phyloP scores from a whole-genome alignment of 2,797 vertebrate genomes.

The Gadopsis bispinosus region DNA sequence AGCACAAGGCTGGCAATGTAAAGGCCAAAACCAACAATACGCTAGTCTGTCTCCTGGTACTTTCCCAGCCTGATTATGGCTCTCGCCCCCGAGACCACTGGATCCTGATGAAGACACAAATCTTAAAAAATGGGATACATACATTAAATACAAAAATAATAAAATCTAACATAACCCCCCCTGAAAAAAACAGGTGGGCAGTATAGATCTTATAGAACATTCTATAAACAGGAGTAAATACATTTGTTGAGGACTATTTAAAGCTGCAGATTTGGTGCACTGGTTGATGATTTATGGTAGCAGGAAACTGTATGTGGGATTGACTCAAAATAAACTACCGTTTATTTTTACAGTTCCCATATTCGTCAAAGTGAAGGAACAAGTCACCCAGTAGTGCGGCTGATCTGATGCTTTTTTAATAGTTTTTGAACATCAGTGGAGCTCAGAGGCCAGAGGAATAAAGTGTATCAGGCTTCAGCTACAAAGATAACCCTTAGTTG shows the following conservation, averaged over 20 bases:
- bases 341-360: neutral
- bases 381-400: neutral
- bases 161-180: too few relatives aligned
- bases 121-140: neutral
- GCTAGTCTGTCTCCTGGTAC: neutral
- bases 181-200: neutral
- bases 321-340: constrained; percentile 7
- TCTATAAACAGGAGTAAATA: neutral
- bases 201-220: neutral
- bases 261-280: neutral
- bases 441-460: neutral
- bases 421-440: neutral
- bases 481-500: too few relatives aligned
- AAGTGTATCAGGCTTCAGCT: too few relatives aligned
- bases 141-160: too few relatives aligned
- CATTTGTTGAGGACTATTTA: neutral
- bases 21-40: neutral
- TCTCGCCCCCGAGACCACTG: neutral
- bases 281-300: constrained; percentile 2
- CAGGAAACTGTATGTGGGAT: neutral
- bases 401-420: constrained; percentile 1
- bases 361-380: neutral
- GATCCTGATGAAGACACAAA: neutral
- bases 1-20: neutral
- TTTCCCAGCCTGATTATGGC: neutral